Conservation (phyloP, 2,888 invertebrate species). For the Netelia virgata region DNA sequence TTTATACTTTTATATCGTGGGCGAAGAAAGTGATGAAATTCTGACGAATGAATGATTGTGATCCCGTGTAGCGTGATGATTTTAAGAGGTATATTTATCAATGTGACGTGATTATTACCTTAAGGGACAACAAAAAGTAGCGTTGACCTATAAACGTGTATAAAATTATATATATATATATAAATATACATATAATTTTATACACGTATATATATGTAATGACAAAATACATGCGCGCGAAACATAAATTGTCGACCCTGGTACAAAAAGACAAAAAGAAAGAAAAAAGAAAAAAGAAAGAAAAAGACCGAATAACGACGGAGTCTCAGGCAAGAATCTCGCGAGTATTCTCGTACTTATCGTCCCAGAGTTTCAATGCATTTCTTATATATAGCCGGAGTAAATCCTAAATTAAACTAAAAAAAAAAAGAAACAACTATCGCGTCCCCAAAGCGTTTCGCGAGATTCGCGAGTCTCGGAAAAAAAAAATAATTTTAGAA, state of each 20-base stretch:
- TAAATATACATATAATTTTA: slow-evolving; percentile 53
- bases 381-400: slow-evolving; percentile 55
- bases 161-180: slow-evolving; percentile 60
- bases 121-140: slow-evolving; percentile 64
- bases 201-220: slow-evolving; percentile 40
- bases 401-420: slow-evolving; percentile 48
- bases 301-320: neutral
- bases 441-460: slow-evolving; percentile 38
- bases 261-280: slow-evolving; percentile 19
- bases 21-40: slow-evolving; percentile 71
- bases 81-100: slow-evolving; percentile 78
- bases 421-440: neutral
- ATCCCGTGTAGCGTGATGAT: slow-evolving; percentile 71
- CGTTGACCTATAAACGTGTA: slow-evolving; percentile 66
- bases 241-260: slow-evolving; percentile 47
- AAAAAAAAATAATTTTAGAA: slow-evolving; percentile 3
- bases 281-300: slow-evolving; percentile 6
- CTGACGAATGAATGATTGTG: slow-evolving; percentile 76
- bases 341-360: slow-evolving; percentile 66
- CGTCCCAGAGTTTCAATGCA: slow-evolving; percentile 66
- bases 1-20: slow-evolving; percentile 84
- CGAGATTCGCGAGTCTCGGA: slow-evolving; percentile 44
- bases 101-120: slow-evolving; percentile 78
- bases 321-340: slow-evolving; percentile 56
- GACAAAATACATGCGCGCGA: slow-evolving; percentile 24